Evolutionary conservation across 2,888 invertebrate species (phyloP).

Genomic region (Peribatodes rhomboidaria): DNA sequence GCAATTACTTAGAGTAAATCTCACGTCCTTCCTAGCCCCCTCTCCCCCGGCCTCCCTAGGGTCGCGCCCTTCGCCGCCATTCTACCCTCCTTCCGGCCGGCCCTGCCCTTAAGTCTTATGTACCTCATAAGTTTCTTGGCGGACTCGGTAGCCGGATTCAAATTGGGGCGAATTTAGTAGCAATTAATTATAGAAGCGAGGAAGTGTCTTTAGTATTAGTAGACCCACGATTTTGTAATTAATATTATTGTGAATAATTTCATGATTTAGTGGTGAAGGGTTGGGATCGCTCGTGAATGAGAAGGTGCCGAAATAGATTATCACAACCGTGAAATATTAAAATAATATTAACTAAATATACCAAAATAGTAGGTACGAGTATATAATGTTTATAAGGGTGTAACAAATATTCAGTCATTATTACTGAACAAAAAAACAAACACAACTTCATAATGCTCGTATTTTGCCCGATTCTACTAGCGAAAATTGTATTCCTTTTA

Average conservation of each 20-base stretch:
- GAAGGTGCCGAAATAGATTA: conserved; percentile 32
- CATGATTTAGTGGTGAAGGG: conserved; percentile 65
- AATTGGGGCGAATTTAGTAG: conserved; percentile 87
- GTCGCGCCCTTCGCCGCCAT: conserved; percentile 83
- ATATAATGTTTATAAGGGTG: too few relatives aligned
- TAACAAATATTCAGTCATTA: too few relatives aligned
- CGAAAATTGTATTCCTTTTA: too few relatives aligned
- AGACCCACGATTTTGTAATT: conserved; percentile 77
- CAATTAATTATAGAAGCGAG: conserved; percentile 84
- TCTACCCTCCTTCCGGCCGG: conserved; percentile 85
- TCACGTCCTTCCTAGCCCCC: conserved; percentile 84
- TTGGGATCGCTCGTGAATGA: conserved; percentile 45
- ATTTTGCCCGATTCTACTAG: too few relatives aligned
- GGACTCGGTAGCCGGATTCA: conserved; percentile 86
- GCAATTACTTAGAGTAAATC: conserved; percentile 88
- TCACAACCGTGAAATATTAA: not conserved
- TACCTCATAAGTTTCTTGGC: conserved; percentile 86
- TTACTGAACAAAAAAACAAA: too few relatives aligned
- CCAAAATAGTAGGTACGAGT: too few relatives aligned
- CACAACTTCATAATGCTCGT: too few relatives aligned
- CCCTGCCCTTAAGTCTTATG: conserved; percentile 86
- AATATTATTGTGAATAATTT: conserved; percentile 75
- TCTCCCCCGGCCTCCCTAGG: conserved; percentile 68
- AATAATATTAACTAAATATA: not conserved
- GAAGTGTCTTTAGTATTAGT: conserved; percentile 78